Base-by-base conservation (phyloP, 2,113 vertebrate species). In the Lampris incognitus region DNA sequence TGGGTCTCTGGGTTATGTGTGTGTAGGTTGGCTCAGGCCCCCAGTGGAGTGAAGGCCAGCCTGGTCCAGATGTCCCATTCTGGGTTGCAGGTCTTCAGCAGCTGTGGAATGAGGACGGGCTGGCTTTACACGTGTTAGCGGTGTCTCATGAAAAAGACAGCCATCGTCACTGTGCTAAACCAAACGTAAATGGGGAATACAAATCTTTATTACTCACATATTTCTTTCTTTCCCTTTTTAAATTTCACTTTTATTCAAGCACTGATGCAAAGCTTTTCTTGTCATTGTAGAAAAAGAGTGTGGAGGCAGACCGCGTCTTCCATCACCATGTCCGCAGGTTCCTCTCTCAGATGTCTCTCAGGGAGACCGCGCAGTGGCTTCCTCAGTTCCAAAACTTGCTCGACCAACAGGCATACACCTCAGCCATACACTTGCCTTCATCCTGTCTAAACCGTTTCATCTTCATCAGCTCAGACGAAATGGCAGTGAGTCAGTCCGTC, bases 51-150 rank as follows among this genome's bases (percentile, higher is more conserved):
- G 52, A 81, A 75, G 56, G 73, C 74, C 81, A 83, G 5, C 66
- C 9, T 37, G 74, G 66, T 1, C 60, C 63, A 37, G 50, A 67
- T 44, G 87, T 78, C 78, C 93, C 92, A 0, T 94, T 95, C 77
- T 85, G 81, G 66, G 91, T 95, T 65, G 65, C 83, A 5, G 94
- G 92, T 46, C 83, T 95, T 57, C 94, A 94, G 87, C 95, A 95
- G 74, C 46, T 68, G 74, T 94, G 93, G 91, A 78, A 13, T 13
- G 88, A 95, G 55, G 86, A 88, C 6, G 92, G 87, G 61, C 83
- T 95, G 87, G 91, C 89, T 49, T 62, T 95, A 1, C 81, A 86
- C 0, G 91, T 91, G 52, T 93, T 92, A 76, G 79, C 89, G 2
- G 72, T 71, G 24, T 83, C 92, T 40, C 49, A 66, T 39, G 63